Percentiles rank a stretch among this genome's conserved stretches.
Evolutionary conservation across 2,797 vertebrate genomes (phyloP).

Genomic region (Gadopsis bispinosus): DNA sequence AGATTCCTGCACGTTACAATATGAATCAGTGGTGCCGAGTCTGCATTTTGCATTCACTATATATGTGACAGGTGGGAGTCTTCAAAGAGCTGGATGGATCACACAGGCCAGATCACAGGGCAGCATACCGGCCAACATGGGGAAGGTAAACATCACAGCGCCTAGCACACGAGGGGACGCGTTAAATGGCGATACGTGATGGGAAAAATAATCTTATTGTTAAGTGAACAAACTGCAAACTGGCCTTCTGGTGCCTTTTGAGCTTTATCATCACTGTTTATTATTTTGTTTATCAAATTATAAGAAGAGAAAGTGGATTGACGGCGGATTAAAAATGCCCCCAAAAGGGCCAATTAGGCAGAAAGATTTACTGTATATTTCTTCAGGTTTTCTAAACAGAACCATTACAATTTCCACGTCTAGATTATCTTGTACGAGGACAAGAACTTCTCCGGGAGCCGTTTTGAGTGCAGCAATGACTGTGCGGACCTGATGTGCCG

Average conservation of each 20-base stretch:
- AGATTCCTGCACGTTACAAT: conserved; percentile 64
- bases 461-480: conserved; percentile 69
- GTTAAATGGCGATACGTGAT: neutral
- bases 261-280: neutral
- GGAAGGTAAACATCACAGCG: conserved; percentile 72
- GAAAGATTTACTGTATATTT: neutral
- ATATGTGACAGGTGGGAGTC: conserved; percentile 72
- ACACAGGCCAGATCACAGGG: conserved; percentile 29
- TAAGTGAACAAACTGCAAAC: neutral
- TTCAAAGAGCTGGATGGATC: conserved; percentile 64
- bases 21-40: conserved; percentile 78
- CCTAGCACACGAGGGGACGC: neutral
- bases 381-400: neutral
- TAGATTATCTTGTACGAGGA: conserved; percentile 84
- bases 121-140: conserved; percentile 59
- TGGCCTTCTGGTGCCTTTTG: neutral
- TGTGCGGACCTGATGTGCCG: conserved; percentile 65
- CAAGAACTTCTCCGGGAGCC: conserved; percentile 75
- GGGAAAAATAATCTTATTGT: neutral
- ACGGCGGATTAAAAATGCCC: neutral
- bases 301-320: neutral
- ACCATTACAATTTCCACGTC: neutral
- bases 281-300: neutral
- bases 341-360: neutral
- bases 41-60: conserved; percentile 72